Evolutionary conservation across 1,140 invertebrate genomes (phyloP).

Genomic region (Trichonephila clavipes): DNA sequence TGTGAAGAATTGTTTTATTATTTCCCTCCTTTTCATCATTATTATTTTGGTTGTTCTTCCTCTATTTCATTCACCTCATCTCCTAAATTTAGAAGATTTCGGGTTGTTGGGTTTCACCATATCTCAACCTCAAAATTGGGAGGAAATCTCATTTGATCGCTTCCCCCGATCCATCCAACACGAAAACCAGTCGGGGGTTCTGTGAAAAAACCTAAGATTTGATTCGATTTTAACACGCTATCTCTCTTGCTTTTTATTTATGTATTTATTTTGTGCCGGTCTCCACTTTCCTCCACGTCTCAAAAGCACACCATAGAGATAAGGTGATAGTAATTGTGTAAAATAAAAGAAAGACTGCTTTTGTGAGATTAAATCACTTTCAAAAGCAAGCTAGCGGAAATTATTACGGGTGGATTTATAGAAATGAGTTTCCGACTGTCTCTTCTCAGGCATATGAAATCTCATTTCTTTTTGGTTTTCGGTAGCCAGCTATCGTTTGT

Average conservation of each 20-base stretch:
- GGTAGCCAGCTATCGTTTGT: neutral
- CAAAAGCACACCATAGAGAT: neutral
- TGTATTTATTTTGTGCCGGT: neutral
- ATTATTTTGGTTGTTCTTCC: neutral
- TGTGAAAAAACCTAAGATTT: neutral
- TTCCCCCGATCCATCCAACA: neutral
- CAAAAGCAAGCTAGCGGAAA: neutral
- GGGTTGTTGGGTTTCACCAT: constrained; percentile 8
- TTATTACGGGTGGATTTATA: neutral
- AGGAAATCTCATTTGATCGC: constrained; percentile 40
- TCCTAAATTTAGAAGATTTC: constrained; percentile 41
- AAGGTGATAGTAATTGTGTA: neutral
- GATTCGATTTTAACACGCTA: constrained; percentile 66
- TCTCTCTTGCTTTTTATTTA: neutral
- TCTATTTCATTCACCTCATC: constrained; percentile 39
- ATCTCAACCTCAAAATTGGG: constrained; percentile 43
- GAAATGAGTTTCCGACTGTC: neutral
- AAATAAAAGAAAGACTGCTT: constrained; percentile 28
- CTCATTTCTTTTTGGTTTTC: neutral
- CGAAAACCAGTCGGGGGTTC: constrained; percentile 2
- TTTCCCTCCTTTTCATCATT: neutral
- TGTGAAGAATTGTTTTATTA: constrained; percentile 1
- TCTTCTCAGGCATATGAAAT: neutral
- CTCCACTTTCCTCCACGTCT: neutral
- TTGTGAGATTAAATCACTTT: neutral